Percentiles rank a stretch among this genome's conserved stretches.
phyloP scores from a whole-genome alignment of 2,797 vertebrate genomes.

The Spheniscus humboldti region DNA sequence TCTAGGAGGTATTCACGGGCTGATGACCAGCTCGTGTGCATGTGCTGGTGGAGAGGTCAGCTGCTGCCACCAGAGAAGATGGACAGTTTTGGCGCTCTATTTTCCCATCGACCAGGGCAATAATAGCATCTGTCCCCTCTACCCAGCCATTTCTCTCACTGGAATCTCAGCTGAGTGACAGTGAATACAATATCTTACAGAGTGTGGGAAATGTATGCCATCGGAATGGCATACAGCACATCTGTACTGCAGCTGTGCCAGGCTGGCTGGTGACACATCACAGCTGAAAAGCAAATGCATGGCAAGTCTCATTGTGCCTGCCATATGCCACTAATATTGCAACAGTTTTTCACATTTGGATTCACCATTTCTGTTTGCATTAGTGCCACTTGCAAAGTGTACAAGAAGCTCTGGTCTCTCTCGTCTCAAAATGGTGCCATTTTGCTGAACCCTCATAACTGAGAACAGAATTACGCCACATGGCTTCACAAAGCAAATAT shows the following conservation, averaged over 20 bases:
- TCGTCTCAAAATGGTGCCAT: not conserved
- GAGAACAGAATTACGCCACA: not conserved
- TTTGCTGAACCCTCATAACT: not conserved
- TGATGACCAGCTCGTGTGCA: not conserved
- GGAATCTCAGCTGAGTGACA: not conserved
- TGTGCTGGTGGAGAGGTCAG: not conserved
- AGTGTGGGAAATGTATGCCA: not conserved
- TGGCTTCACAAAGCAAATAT: not conserved
- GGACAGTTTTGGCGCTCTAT: not conserved
- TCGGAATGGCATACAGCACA: not conserved
- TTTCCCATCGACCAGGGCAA: not conserved
- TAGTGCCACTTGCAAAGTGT: not conserved
- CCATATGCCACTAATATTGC: not conserved
- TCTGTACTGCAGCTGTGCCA: constrained; percentile 22
- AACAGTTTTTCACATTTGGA: not conserved
- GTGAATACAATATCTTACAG: not conserved
- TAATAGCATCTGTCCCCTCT: not conserved
- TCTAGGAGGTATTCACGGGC: not conserved
- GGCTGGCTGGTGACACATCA: not conserved
- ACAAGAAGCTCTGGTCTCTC: not conserved
- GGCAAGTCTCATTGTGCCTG: not conserved
- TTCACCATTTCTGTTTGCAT: not conserved
- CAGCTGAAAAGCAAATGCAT: not conserved
- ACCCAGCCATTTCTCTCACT: not conserved
- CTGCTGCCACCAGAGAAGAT: not conserved